Evolutionary conservation across 2,888 invertebrate genomes (phyloP).

Genomic region (Sminthurides aquaticus): DNA sequence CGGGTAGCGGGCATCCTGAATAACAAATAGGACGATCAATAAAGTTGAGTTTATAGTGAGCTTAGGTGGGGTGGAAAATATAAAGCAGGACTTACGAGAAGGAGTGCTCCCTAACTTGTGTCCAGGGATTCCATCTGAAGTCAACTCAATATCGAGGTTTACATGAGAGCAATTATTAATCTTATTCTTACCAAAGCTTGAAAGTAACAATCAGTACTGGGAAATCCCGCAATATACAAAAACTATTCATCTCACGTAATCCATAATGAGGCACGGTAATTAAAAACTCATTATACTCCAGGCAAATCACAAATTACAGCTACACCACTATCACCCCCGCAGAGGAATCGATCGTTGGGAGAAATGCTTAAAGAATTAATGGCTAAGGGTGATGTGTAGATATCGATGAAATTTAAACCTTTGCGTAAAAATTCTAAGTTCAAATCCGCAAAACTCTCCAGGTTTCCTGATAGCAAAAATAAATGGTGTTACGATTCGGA

Average conservation of each 20-base stretch:
- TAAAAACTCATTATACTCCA: neutral
- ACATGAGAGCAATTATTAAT: neutral
- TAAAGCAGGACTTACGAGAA: neutral
- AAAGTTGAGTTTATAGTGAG: too few species aligned
- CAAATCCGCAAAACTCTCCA: constrained; percentile 24
- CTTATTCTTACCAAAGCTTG: neutral
- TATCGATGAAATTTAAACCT: constrained; percentile 32
- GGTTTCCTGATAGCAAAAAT: too few species aligned
- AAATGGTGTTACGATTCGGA: too few species aligned
- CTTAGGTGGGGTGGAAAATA: too few species aligned
- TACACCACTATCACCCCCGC: constrained; percentile 39
- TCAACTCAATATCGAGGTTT: neutral
- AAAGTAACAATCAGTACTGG: neutral
- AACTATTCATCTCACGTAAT: neutral
- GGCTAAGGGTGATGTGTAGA: constrained; percentile 37
- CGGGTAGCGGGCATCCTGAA: too few species aligned
- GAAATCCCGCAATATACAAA: neutral
- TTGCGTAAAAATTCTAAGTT: constrained; percentile 40
- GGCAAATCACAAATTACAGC: constrained; percentile 1
- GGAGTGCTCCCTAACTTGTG: neutral
- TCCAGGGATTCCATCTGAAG: neutral
- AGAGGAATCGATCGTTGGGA: constrained; percentile 36
- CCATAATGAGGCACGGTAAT: too few species aligned
- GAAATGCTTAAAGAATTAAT: constrained; percentile 40
- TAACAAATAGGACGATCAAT: too few species aligned